Evolutionary conservation across 2,797 vertebrate genomes (phyloP).

Genomic region (Parauchenoglanis ngamensis): DNA sequence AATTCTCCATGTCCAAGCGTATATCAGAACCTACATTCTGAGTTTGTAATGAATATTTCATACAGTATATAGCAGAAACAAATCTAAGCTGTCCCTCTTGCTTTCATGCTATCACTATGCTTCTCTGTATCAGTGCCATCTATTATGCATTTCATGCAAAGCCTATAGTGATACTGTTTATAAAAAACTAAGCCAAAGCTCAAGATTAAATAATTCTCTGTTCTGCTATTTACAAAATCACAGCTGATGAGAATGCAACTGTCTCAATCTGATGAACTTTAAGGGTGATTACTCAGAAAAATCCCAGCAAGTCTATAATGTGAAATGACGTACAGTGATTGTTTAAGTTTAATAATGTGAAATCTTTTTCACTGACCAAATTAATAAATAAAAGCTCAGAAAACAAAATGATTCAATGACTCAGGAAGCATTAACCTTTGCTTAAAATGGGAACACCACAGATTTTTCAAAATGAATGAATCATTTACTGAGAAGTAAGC

Average conservation of each 20-base stretch:
- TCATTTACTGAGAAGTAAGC: slow-evolving; percentile 5
- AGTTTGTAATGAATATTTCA: slow-evolving; percentile 28
- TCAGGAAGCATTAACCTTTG: not conserved
- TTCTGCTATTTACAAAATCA: not conserved
- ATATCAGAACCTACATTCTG: not conserved
- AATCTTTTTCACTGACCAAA: not conserved
- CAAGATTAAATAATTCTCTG: not conserved
- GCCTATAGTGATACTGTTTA: not conserved
- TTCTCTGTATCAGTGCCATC: not conserved
- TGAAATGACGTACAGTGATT: not conserved
- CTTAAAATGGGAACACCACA: not conserved
- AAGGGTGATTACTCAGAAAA: not conserved
- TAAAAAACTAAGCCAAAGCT: not conserved
- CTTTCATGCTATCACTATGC: not conserved
- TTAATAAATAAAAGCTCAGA: not conserved
- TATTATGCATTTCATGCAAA: not conserved
- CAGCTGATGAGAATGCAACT: too few relatives aligned
- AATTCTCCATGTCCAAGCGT: not conserved
- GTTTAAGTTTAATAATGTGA: not conserved
- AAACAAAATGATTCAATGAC: not conserved
- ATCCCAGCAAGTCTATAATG: not conserved
- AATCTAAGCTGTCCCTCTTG: not conserved
- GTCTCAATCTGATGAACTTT: not conserved
- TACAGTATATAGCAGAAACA: not conserved
- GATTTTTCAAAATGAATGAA: slow-evolving; percentile 1